Base-by-base conservation (phyloP, 2,888 invertebrate genomes). In the Fragum fragum region DNA sequence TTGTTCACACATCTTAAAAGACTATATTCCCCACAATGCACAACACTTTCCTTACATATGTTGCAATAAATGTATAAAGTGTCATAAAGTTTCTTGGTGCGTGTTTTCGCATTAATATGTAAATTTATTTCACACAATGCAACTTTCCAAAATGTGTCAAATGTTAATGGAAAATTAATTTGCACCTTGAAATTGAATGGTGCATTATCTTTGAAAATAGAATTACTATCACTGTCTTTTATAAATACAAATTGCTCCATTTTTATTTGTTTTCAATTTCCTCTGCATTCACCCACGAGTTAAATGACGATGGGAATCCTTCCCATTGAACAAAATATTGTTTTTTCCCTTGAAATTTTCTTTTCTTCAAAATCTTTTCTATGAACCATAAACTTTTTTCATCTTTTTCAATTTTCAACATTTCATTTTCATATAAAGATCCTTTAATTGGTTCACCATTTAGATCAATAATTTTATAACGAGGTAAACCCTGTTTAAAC, bases 381-480 rank as follows among this genome's bases (percentile, higher is more conserved):
- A 83, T 73, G 59, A 55, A 76, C 83, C 83, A 79, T 36, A 83
- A 32, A 73, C 76, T 83, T 23, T 76, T 76, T 76, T 79, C 76
- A 26, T 42, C n/a, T 68, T 78, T 77, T 32, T 83, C 39, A 1
- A 79, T 73, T 29, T 16, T 36, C 18, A 70, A 68, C 7, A 83
- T 72, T 73, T 83, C 82, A 26, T 76, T 21, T 47, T 76, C 73
- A 29, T 73, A 52, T 9, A 79, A 53, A 73, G 61, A 61, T 0
- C 82, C 69, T 72, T 39, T 55, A 21, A 79, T 73, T 1, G 69
- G 39, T 18, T 76, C 61, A n/a, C 66, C 63, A 29, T 79, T 83
- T 42, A 76, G 59, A 32, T 79, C 83, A 55, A 70, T 39, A 7
- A 79, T 53, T 53, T 79, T 79, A 52, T 83, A 83, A 16, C 73